Base-by-base conservation (phyloP, 1,140 invertebrate genomes). In the Probaryconus sp. region DNA sequence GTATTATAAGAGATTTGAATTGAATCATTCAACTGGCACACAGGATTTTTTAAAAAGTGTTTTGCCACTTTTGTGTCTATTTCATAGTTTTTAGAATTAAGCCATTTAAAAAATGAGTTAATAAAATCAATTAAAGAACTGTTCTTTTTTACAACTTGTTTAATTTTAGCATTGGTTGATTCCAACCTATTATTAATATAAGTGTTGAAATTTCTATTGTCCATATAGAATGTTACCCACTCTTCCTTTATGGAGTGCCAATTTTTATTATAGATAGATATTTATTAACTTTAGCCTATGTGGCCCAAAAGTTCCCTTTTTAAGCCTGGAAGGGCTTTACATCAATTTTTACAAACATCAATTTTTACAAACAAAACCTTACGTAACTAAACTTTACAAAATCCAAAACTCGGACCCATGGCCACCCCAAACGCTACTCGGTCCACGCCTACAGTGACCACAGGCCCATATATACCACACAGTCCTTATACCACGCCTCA, bases 51-150 rank as follows among this genome's bases (percentile, higher is more conserved):
- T 31, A 42, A 30, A 16, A 40, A 55, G 6, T 5, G 0, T 2
- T 42, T n/a, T 1, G 2, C 7, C 1, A 33, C 26, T 56, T 56
- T 56, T 4, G 24, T 0, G 16, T 56, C 53, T 0, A 18, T 43
- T 21, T 43, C 38, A 10, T 10, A 43, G 43, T 56, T 56, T 26
- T 43, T 56, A 3, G 37, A 20, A 7, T 17, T 5, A n/a, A 56
- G 10, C 53, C 53, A 56, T 20, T 6, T 20, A 24, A 56, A 56
- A 33, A 56, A 56, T 1, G 1, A 6, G 2, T 13, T 14, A 0
- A 56, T 5, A 43, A 43, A 56, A 11, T 33, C 17, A n/a, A 14
- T 21, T 3, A 56, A 3, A 0, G 26, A n/a, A 4, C 14, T 13
- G 5, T 43, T 42, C 16, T 21, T 31, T 5, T 7, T 1, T 20